Evolutionary conservation across 2,888 invertebrate genomes (phyloP).

Genomic region (Cephus spinipes): DNA sequence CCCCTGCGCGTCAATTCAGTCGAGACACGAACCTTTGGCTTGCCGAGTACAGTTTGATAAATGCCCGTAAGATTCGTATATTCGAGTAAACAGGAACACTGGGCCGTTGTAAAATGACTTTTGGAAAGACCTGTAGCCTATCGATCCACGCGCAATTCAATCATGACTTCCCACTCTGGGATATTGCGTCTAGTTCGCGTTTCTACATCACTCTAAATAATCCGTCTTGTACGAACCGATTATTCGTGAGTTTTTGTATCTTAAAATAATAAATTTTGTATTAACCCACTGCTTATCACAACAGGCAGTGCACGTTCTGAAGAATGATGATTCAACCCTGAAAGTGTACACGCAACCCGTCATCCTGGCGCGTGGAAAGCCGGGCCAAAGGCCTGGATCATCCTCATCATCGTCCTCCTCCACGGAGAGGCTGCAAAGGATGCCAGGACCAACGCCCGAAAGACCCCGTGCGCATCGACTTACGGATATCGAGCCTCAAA

Average conservation of each 20-base stretch:
- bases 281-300: neutral
- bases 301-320: neutral
- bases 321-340: conserved; percentile 28
- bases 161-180: neutral
- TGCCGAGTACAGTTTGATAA: too few relatives aligned
- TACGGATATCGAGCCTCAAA: conserved; percentile 62
- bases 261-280: neutral
- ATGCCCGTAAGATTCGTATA: too few relatives aligned
- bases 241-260: neutral
- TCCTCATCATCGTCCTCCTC: conserved; percentile 55
- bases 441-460: conserved; percentile 62
- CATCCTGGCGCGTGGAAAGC: conserved; percentile 59
- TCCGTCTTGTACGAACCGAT: neutral
- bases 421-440: conserved; percentile 55
- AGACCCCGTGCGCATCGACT: conserved; percentile 62
- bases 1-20: too few relatives aligned
- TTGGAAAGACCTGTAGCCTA: neutral
- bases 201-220: neutral
- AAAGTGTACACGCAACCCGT: conserved; percentile 23
- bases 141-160: neutral
- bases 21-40: too few relatives aligned
- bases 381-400: conserved; percentile 57
- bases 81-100: too few relatives aligned
- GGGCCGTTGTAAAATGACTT: neutral
- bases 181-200: neutral